Conservation (phyloP, 2,888 invertebrate genomes). For the Esperia sulphurella region DNA sequence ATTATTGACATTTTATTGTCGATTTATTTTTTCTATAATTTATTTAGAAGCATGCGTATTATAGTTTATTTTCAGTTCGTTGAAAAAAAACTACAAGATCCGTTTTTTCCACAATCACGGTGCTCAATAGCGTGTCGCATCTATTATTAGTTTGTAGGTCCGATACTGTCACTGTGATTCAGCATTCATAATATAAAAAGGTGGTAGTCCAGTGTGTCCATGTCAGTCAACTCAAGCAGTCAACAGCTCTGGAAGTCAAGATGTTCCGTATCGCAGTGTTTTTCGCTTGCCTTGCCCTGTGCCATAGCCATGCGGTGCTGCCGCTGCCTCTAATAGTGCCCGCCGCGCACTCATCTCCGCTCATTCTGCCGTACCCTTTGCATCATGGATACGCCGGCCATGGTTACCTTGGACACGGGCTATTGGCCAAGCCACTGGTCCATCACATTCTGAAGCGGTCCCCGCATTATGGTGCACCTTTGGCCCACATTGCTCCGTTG, state of each 20-base stretch:
- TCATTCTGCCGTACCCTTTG: conserved; percentile 35
- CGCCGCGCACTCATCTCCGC: conserved; percentile 30
- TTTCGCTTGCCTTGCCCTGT: conserved; percentile 38
- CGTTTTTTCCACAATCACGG: conserved; percentile 40
- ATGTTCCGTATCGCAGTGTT: conserved; percentile 47
- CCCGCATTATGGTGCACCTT: conserved; percentile 38
- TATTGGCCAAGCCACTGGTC: conserved; percentile 22
- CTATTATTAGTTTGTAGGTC: conserved; percentile 40
- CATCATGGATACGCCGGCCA: conserved; percentile 23
- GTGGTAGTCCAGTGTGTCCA: conserved; percentile 21
- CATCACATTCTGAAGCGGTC: conserved; percentile 61
- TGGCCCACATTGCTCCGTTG: conserved; percentile 30
- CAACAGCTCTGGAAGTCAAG: conserved; percentile 18
- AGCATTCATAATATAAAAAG: conserved; percentile 56
- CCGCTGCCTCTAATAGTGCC: conserved; percentile 44
- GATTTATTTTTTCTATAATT: neutral
- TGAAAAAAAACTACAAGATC: conserved; percentile 37
- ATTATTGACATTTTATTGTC: neutral
- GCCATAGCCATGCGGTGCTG: conserved; percentile 45
- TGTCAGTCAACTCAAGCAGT: conserved; percentile 35
- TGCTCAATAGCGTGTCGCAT: conserved; percentile 52
- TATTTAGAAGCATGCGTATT: neutral
- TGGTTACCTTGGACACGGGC: conserved; percentile 24
- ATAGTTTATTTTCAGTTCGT: conserved; percentile 11
- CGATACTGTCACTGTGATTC: conserved; percentile 55